phyloP scores from a whole-genome alignment of 2,888 invertebrate species.

The Spatulosminthurus flaviceps region DNA sequence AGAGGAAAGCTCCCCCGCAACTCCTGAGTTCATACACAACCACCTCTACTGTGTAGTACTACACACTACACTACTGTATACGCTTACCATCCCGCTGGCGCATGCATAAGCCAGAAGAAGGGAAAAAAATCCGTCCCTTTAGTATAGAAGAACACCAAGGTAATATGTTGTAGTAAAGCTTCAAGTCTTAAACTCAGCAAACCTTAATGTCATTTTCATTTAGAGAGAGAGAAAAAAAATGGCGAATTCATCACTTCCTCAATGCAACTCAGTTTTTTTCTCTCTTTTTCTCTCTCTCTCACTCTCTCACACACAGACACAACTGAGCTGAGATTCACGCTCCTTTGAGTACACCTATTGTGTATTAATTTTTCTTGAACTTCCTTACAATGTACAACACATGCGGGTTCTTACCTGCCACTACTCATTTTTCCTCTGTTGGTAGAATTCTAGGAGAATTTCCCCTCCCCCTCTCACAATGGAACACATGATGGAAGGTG shows the following conservation, averaged over 20 bases:
- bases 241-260: constrained; percentile 26
- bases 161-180: constrained; percentile 13
- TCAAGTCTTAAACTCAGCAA: constrained; percentile 3
- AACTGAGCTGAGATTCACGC: too few relatives aligned
- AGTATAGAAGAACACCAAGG: neutral
- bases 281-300: too few relatives aligned
- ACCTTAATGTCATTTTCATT: constrained; percentile 30
- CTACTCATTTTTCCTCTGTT: neutral
- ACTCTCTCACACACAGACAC: too few relatives aligned
- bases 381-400: neutral
- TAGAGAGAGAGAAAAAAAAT: constrained; percentile 21
- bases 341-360: constrained; percentile 14
- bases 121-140: neutral
- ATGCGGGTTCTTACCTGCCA: neutral
- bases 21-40: neutral
- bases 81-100: neutral
- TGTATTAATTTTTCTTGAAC: neutral
- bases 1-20: neutral
- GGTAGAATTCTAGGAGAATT: neutral
- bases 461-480: too few relatives aligned
- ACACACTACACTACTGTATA: too few relatives aligned
- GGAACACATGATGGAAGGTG: too few relatives aligned
- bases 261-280: constrained; percentile 18
- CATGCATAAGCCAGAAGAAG: constrained; percentile 8
- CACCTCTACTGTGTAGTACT: neutral